phyloP scores from a whole-genome alignment of 2,113 vertebrate species.

The Aptenodytes patagonicus region DNA sequence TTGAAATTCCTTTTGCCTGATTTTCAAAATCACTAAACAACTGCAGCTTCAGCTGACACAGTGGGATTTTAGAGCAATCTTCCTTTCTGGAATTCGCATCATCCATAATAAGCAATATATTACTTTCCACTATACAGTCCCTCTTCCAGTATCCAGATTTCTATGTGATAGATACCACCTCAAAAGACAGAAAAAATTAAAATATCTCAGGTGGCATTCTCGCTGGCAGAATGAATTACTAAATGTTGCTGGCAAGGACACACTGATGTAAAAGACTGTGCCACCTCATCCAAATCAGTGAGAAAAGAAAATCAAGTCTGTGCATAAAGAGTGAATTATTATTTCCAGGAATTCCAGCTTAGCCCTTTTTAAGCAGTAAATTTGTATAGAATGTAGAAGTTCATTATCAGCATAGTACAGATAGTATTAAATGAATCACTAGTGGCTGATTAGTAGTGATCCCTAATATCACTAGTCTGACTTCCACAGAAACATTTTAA shows the following conservation, averaged over 20 bases:
- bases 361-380: neutral
- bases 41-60: neutral
- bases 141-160: neutral
- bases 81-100: neutral
- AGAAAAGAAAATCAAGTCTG: neutral
- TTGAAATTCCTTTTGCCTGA: neutral
- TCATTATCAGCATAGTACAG: neutral
- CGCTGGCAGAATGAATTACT: neutral
- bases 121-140: neutral
- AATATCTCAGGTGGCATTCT: neutral
- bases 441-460: neutral
- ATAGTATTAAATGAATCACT: neutral
- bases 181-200: neutral
- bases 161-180: neutral
- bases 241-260: neutral
- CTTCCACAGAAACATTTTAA: neutral
- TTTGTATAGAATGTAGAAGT: neutral
- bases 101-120: neutral
- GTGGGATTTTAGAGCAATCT: neutral
- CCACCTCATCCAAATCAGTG: neutral
- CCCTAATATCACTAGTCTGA: neutral
- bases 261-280: neutral
- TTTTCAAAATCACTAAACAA: neutral
- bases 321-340: neutral
- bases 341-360: neutral